Evolutionary conservation across 2,888 invertebrate genomes (phyloP), one percentile per base, ranked within the genome.

Genomic region (Odontomyia ornata): DNA sequence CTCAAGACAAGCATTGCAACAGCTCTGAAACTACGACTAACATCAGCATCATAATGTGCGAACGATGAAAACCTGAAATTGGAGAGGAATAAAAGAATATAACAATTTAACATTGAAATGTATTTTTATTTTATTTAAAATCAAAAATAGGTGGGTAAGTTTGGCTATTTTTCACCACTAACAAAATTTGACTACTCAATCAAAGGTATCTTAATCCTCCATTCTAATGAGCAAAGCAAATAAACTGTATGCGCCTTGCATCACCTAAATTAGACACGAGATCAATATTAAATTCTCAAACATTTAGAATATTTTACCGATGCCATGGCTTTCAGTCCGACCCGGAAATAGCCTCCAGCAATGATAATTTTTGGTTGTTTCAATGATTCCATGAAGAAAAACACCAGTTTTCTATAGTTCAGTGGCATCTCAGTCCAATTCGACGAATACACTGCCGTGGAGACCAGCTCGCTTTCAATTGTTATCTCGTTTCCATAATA

Each of bases 141-240:
- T n/a, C n/a, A n/a, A n/a, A n/a, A n/a, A n/a, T n/a, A n/a, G n/a
- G n/a, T n/a, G n/a, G n/a, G n/a, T n/a, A n/a, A n/a, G n/a, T n/a
- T n/a, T n/a, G n/a, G n/a, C n/a, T n/a, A n/a, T n/a, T n/a, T n/a
- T n/a, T n/a, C n/a, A n/a, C n/a, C n/a, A n/a, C n/a, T n/a, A n/a
- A n/a, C n/a, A n/a, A n/a, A n/a, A n/a, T n/a, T n/a, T n/a, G n/a
- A n/a, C n/a, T n/a, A n/a, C n/a, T 60, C 11, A n/a, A n/a, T n/a
- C n/a, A n/a, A n/a, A n/a, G n/a, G n/a, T n/a, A n/a, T 21, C 21
- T 43, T 23, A 67, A 13, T 67, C 43, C 43, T 69, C 27, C 47
- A 69, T 25, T 25, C 46, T 69, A 1, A 69, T 69, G 15, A 69
- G 21, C 27, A 69, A 47, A 13, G 69, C 69, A 69, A 69, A 69